A percentile compares a stretch with the other conserved stretches of the same genome.
These are phyloP conservation scores for Formica aserva DNA, from an alignment of 2,888 invertebrate genomes.

Conservation along the genomic window DNA sequence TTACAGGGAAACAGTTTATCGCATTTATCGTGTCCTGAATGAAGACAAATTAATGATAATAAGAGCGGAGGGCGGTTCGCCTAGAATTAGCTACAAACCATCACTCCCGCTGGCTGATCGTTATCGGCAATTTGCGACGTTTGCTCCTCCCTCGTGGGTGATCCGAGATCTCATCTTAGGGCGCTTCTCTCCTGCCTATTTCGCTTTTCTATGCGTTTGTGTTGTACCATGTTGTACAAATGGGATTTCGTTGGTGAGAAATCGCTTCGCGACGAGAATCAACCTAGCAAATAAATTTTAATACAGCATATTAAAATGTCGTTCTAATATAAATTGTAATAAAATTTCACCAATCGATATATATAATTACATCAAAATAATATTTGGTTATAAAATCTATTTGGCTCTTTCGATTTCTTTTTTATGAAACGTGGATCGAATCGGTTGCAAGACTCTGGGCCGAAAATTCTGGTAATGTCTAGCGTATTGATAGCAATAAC, in stretches of 20 bases:
- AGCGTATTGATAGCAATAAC: conserved; percentile 58
- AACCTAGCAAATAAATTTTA: conserved; percentile 29
- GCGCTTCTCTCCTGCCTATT: conserved; percentile 5
- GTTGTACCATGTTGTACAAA: conserved; percentile 59
- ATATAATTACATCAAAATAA: background rate
- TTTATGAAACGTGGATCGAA: background rate
- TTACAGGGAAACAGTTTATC: conserved; percentile 50
- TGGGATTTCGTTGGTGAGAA: conserved; percentile 56
- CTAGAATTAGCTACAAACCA: conserved; percentile 66
- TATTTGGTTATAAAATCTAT: background rate
- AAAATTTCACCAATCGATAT: no score
- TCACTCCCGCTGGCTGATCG: conserved; percentile 68
- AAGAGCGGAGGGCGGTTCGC: conserved; percentile 65
- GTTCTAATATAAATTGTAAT: background rate
- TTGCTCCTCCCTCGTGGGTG: conserved; percentile 57
- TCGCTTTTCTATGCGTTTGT: conserved; percentile 8
- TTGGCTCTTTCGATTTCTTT: background rate
- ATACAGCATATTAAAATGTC: background rate
- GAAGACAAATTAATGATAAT: conserved; percentile 77
- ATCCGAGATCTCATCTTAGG: conserved; percentile 54
- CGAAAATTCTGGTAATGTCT: conserved; percentile 30
- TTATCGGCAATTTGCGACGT: conserved; percentile 76
- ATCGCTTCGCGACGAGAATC: conserved; percentile 49
- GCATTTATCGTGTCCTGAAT: conserved; percentile 75
- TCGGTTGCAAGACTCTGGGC: background rate